Conservation (phyloP, 2,113 vertebrate genomes). For the rat (Rattus norvegicus) region DNA sequence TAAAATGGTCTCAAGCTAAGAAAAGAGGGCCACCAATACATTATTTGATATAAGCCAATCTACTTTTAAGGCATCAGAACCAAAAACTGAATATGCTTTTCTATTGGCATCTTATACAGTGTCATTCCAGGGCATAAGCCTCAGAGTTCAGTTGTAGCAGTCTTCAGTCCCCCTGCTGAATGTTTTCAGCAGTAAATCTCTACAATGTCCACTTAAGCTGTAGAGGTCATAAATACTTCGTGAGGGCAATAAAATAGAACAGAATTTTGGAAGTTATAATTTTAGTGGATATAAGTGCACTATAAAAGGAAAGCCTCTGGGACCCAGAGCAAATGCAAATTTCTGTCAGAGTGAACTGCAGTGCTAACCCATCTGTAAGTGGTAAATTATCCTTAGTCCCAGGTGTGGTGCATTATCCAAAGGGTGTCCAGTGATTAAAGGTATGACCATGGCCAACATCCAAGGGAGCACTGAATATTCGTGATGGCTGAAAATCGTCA, state of each 20-base stretch:
- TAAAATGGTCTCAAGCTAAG: neutral
- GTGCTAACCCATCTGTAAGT: slow-evolving; percentile 87
- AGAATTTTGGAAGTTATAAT: slow-evolving; percentile 91
- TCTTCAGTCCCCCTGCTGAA: slow-evolving; percentile 78
- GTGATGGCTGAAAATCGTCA: slow-evolving; percentile 87
- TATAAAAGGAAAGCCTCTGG: slow-evolving; percentile 87
- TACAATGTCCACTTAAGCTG: slow-evolving; percentile 86
- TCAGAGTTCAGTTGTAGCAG: slow-evolving; percentile 71
- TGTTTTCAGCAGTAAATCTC: slow-evolving; percentile 87
- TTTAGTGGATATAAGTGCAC: slow-evolving; percentile 89
- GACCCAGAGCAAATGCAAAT: slow-evolving; percentile 84
- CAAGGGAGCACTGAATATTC: slow-evolving; percentile 85
- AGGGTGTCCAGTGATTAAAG: slow-evolving; percentile 87
- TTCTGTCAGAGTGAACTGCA: slow-evolving; percentile 84
- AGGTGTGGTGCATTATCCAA: slow-evolving; percentile 86
- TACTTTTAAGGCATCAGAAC: slow-evolving; percentile 8
- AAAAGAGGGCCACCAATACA: neutral
- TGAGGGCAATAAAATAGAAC: slow-evolving; percentile 86
- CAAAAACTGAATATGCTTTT: neutral
- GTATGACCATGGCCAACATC: slow-evolving; percentile 84
- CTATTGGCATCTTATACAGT: slow-evolving; percentile 34
- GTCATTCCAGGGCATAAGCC: slow-evolving; percentile 68
- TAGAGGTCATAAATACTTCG: slow-evolving; percentile 87
- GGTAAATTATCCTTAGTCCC: slow-evolving; percentile 86
- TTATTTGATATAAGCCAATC: neutral